A percentile compares a stretch with the other conserved stretches of the same genome.
Conservation (phyloP, 2,888 invertebrate genomes). For the Cheilosia impressa region DNA sequence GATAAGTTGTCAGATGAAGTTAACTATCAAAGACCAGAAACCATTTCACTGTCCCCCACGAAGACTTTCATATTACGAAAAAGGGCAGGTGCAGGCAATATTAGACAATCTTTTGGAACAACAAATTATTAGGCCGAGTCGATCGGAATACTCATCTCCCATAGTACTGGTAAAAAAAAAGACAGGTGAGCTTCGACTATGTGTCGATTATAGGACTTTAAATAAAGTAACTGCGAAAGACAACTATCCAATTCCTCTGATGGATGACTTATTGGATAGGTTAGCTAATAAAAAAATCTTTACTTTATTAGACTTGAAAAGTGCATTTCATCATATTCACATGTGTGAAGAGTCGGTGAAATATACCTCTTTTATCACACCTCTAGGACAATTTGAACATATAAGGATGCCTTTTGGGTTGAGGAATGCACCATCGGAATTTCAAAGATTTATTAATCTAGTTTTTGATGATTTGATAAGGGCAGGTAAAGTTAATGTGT, state of each 20-base stretch:
- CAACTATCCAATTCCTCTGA: too few species aligned
- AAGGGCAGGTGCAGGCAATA: too few species aligned
- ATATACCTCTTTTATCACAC: too few species aligned
- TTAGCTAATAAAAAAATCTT: slow-evolving; percentile 40
- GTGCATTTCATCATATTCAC: slow-evolving; percentile 12
- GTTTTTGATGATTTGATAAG: background rate
- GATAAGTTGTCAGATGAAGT: too few species aligned
- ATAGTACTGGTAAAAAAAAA: slow-evolving; percentile 19
- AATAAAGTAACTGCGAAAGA: slow-evolving; percentile 57
- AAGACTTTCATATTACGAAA: too few species aligned
- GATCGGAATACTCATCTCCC: slow-evolving; percentile 4
- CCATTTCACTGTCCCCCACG: too few species aligned
- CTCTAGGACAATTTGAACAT: background rate
- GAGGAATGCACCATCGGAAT: too few species aligned
- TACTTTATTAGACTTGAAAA: slow-evolving; percentile 41
- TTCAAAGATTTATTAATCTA: too few species aligned
- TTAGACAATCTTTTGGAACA: background rate
- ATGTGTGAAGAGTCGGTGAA: background rate
- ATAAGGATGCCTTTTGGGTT: too few species aligned
- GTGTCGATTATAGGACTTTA: slow-evolving; percentile 45
- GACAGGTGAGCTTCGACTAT: background rate
- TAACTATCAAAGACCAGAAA: too few species aligned
- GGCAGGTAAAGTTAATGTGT: background rate
- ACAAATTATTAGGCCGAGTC: slow-evolving; percentile 13
- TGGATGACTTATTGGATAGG: slow-evolving; percentile 9